Conservation (phyloP, 2,888 invertebrate species). For the Corbicula japonica region DNA sequence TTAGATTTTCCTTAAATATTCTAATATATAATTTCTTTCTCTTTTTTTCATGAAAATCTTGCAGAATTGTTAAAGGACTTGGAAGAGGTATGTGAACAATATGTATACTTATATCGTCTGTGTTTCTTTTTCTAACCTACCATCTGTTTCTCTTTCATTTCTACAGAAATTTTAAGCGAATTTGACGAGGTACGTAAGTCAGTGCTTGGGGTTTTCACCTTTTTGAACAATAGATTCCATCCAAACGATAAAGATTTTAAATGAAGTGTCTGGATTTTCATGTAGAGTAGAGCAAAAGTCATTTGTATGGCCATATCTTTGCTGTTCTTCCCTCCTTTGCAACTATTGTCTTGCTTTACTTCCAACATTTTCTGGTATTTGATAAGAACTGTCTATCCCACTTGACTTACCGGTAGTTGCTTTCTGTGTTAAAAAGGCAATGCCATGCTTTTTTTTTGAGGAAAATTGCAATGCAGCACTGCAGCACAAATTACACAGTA, state of each 20-base stretch:
- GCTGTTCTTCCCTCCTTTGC: too few species aligned
- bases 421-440: too few species aligned
- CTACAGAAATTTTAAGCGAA: conserved; percentile 6
- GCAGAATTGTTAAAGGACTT: conserved; percentile 43
- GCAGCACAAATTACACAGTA: too few species aligned
- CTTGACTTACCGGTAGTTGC: too few species aligned
- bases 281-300: neutral
- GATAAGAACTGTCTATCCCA: too few species aligned
- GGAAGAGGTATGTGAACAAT: conserved; percentile 43
- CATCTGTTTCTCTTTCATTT: conserved; percentile 10
- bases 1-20: too few species aligned
- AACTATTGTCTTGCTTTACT: too few species aligned
- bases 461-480: too few species aligned
- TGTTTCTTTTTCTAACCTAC: neutral
- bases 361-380: too few species aligned
- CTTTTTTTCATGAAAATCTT: conserved; percentile 33
- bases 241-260: conserved; percentile 1
- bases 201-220: neutral
- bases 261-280: neutral
- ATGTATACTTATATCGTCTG: neutral
- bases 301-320: neutral
- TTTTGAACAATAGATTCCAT: too few species aligned
- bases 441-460: too few species aligned
- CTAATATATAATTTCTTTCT: too few species aligned
- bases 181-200: conserved; percentile 12